phyloP scores from a whole-genome alignment of 2,113 vertebrate species.

The Cebus imitator region DNA sequence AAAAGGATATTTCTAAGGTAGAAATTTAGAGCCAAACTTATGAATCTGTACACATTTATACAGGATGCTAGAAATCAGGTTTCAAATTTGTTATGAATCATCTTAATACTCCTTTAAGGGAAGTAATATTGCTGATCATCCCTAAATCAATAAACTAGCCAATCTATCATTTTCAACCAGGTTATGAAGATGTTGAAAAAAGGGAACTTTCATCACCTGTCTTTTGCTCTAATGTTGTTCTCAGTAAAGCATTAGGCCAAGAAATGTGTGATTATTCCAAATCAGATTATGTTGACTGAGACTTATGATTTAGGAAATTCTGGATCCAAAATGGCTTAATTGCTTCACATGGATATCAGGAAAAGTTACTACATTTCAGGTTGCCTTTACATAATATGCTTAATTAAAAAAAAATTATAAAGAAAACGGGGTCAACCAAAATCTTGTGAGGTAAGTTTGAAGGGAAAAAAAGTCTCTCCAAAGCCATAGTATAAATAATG shows the following conservation, averaged over 20 bases:
- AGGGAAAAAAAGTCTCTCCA: background rate
- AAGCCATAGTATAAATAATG: background rate
- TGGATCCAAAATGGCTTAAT: constrained; percentile 20
- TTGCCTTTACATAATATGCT: background rate
- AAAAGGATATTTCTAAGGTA: background rate
- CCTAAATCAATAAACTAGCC: constrained; percentile 57
- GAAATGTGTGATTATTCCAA: constrained; percentile 31
- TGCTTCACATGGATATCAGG: background rate
- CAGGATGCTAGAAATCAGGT: constrained; percentile 33
- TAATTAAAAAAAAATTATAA: constrained; percentile 39
- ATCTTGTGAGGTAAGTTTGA: background rate
- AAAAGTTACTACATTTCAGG: constrained; percentile 16
- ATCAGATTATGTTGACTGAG: constrained; percentile 32
- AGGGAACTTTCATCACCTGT: constrained; percentile 16
- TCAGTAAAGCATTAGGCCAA: constrained; percentile 21
- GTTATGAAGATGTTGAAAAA: constrained; percentile 40
- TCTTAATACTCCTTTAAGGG: constrained; percentile 53
- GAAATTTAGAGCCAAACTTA: background rate
- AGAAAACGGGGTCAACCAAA: constrained; percentile 15
- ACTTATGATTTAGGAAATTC: constrained; percentile 58
- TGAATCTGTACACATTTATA: background rate
- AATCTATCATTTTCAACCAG: constrained; percentile 58
- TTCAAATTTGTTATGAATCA: constrained; percentile 48
- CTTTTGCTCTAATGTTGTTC: constrained; percentile 8
- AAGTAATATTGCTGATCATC: constrained; percentile 62